phyloP scores from a whole-genome alignment of 2,888 invertebrate species.

The Abscondita cerata region DNA sequence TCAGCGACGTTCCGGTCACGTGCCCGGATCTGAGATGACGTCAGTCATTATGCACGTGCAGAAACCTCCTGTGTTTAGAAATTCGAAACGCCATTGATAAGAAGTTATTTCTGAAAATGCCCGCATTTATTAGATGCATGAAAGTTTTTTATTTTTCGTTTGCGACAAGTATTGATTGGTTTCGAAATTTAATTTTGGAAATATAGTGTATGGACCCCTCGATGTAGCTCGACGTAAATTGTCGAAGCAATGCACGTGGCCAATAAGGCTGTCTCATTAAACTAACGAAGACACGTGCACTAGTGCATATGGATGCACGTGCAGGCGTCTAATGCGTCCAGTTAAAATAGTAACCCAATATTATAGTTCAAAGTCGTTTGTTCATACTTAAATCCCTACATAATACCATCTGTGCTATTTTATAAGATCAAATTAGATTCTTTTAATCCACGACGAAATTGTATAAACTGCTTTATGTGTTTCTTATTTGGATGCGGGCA shows the following conservation, averaged over 20 bases:
- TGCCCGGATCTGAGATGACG: constrained; percentile 51
- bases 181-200: no score
- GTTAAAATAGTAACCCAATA: constrained; percentile 48
- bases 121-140: background rate
- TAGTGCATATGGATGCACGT: constrained; percentile 44
- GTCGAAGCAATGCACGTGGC: constrained; percentile 43
- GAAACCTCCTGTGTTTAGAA: constrained; percentile 21
- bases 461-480: background rate
- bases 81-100: background rate
- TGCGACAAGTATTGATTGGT: no score
- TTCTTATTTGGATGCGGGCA: constrained; percentile 1
- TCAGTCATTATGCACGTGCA: constrained; percentile 44
- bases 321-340: constrained; percentile 43
- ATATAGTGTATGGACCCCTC: no score
- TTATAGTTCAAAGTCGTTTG: constrained; percentile 38
- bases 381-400: constrained; percentile 30
- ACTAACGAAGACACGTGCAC: constrained; percentile 51
- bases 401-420: constrained; percentile 23
- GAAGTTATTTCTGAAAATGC: background rate
- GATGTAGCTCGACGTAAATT: constrained; percentile 17
- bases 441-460: constrained; percentile 3
- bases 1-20: constrained; percentile 56
- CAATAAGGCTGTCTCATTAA: constrained; percentile 49
- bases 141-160: background rate
- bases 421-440: constrained; percentile 16